Percentiles rank a stretch among this genome's conserved stretches.
These are phyloP conservation scores for Microchirus variegatus DNA, from an alignment of 2,797 vertebrate species.

Conservation along the genomic window DNA sequence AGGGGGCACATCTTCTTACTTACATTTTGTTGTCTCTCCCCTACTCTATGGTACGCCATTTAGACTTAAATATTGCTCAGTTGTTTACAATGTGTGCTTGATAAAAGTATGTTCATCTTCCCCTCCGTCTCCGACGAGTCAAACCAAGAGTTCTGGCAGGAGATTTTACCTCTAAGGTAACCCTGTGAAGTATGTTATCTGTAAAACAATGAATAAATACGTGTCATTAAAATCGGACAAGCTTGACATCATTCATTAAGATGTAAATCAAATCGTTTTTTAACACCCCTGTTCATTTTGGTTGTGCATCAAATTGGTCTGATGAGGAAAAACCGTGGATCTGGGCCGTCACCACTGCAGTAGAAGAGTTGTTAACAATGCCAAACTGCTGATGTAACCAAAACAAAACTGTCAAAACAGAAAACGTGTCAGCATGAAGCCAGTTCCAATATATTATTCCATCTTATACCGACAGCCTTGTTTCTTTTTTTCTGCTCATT, in stretches of 20 bases:
- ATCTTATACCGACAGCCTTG: conserved; percentile 13
- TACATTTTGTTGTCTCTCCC: conserved; percentile 81
- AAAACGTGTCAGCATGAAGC: conserved; percentile 18
- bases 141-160: conserved; percentile 69
- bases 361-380: conserved; percentile 39
- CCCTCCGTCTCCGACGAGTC: conserved; percentile 68
- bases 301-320: conserved; percentile 47
- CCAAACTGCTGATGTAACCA: conserved; percentile 74
- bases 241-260: conserved; percentile 76
- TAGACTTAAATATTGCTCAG: conserved; percentile 81
- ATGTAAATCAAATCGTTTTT: conserved; percentile 27
- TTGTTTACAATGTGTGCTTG: conserved; percentile 84
- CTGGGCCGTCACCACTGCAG: conserved; percentile 15
- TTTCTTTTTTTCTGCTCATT: neutral
- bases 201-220: conserved; percentile 82
- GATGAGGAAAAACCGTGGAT: conserved; percentile 2
- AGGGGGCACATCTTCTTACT: conserved; percentile 79
- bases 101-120: conserved; percentile 77
- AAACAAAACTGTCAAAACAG: conserved; percentile 58
- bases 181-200: conserved; percentile 82
- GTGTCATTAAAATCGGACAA: conserved; percentile 77
- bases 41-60: conserved; percentile 81
- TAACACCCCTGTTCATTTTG: conserved; percentile 46
- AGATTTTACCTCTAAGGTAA: conserved; percentile 78
- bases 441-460: conserved; percentile 25